Evolutionary conservation across 2,113 vertebrate species (phyloP).

Genomic region (Agelaius phoeniceus): DNA sequence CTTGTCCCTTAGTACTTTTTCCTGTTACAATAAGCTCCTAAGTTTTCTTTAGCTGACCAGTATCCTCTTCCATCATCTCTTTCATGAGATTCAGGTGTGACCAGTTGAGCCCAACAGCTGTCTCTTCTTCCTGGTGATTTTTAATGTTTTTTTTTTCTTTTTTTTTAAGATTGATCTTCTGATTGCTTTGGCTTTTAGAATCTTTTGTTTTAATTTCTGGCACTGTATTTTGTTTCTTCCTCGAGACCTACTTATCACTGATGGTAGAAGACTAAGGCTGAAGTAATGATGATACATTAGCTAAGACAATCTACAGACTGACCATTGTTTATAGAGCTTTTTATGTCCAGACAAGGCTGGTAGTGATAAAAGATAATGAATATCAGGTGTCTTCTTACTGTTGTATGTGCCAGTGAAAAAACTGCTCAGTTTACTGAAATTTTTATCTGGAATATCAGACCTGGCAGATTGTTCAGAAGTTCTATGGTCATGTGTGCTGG

Average conservation of each 20-base stretch:
- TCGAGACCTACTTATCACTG: conserved; percentile 42
- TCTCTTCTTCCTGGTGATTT: conserved; percentile 1
- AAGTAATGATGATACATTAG: conserved; percentile 49
- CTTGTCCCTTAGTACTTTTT: neutral
- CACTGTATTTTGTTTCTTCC: conserved; percentile 55
- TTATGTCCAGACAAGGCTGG: conserved; percentile 17
- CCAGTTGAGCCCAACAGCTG: conserved; percentile 40
- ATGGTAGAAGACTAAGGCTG: neutral
- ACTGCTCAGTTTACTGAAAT: neutral
- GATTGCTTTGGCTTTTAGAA: conserved; percentile 2
- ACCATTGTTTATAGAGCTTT: conserved; percentile 27
- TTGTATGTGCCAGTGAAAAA: neutral
- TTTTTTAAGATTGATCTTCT: neutral
- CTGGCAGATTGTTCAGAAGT: neutral
- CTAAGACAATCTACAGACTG: conserved; percentile 38
- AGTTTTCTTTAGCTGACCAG: neutral
- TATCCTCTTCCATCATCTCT: conserved; percentile 53
- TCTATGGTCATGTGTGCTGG: neutral
- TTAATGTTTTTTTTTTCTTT: neutral
- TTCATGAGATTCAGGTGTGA: conserved; percentile 52
- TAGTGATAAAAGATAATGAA: conserved; percentile 60
- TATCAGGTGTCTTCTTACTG: conserved; percentile 24
- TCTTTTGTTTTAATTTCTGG: conserved; percentile 52
- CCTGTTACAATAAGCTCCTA: neutral
- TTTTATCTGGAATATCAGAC: neutral